Evolutionary conservation across 2,888 invertebrate genomes (phyloP).

Genomic region (Eumerus sabulonum): DNA sequence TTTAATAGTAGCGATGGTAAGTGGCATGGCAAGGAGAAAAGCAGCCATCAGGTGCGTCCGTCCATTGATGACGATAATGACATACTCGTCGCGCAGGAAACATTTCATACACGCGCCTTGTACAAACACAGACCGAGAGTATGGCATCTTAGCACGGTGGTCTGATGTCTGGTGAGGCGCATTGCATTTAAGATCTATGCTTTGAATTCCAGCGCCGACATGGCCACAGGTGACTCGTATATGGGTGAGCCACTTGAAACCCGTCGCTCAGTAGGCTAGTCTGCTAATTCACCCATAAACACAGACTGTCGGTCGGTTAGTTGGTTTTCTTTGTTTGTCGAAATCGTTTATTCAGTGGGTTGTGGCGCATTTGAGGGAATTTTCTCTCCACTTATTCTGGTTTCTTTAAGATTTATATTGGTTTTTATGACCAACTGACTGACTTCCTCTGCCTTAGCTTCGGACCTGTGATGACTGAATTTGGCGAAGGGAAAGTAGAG

Average conservation of each 20-base stretch:
- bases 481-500: slow-evolving; percentile 14
- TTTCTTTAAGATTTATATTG: slow-evolving; percentile 24
- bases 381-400: slow-evolving; percentile 19
- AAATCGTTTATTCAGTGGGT: not conserved
- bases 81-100: slow-evolving; percentile 12
- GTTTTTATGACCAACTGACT: slow-evolving; percentile 22
- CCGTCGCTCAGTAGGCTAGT: not conserved
- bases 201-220: slow-evolving; percentile 25
- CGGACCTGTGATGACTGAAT: no score
- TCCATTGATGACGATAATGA: slow-evolving; percentile 9
- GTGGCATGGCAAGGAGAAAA: slow-evolving; percentile 42
- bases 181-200: slow-evolving; percentile 25
- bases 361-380: slow-evolving; percentile 25
- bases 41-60: slow-evolving; percentile 21
- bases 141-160: slow-evolving; percentile 12
- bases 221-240: slow-evolving; percentile 42
- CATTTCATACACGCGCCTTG: slow-evolving; percentile 7
- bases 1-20: no score
- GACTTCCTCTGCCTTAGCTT: not conserved
- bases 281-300: not conserved
- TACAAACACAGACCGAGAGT: not conserved
- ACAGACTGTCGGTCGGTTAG: not conserved
- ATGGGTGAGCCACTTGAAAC: slow-evolving; percentile 53
- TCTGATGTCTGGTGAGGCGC: slow-evolving; percentile 16
- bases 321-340: not conserved